A percentile compares a stretch with the other conserved stretches of the same genome.
phyloP scores from a whole-genome alignment of 2,797 vertebrate species.

The Pantherophis vulpinus region DNA sequence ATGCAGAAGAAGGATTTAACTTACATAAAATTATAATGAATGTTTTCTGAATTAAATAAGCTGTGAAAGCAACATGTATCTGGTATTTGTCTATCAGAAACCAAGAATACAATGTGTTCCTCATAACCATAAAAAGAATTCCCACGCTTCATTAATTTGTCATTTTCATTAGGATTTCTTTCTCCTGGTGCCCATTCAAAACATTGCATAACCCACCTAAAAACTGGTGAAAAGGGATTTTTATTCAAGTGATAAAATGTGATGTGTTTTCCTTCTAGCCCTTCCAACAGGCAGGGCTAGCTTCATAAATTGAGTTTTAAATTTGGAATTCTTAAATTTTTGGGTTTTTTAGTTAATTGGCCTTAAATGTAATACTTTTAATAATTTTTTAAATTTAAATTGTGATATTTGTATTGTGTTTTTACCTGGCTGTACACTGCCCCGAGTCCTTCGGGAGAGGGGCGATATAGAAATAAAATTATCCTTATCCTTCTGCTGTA shows the following conservation, averaged over 20 bases:
- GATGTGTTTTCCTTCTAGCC: conserved; percentile 8
- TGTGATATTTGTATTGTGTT: no score
- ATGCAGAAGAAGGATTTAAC: conserved; percentile 10
- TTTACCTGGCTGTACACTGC: no score
- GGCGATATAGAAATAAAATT: no score
- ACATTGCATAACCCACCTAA: background rate
- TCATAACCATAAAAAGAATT: conserved; percentile 24
- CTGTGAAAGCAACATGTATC: background rate
- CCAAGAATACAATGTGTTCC: conserved; percentile 15
- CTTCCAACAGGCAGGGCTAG: no score
- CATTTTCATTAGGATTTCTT: conserved; percentile 42
- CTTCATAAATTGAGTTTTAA: no score
- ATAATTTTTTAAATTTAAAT: no score
- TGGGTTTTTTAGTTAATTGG: no score
- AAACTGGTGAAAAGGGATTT: conserved; percentile 18
- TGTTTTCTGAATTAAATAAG: conserved; percentile 19
- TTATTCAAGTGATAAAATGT: conserved; percentile 43
- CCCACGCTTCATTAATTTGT: conserved; percentile 37
- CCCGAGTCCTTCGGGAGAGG: no score
- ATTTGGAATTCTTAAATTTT: no score
- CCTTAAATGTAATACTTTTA: no score
- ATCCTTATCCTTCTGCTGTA: background rate
- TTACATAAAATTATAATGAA: conserved; percentile 20
- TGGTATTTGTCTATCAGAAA: conserved; percentile 30
- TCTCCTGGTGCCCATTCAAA: conserved; percentile 38